Base-by-base conservation (phyloP, 2,797 vertebrate genomes). In the Rhinella marina region DNA sequence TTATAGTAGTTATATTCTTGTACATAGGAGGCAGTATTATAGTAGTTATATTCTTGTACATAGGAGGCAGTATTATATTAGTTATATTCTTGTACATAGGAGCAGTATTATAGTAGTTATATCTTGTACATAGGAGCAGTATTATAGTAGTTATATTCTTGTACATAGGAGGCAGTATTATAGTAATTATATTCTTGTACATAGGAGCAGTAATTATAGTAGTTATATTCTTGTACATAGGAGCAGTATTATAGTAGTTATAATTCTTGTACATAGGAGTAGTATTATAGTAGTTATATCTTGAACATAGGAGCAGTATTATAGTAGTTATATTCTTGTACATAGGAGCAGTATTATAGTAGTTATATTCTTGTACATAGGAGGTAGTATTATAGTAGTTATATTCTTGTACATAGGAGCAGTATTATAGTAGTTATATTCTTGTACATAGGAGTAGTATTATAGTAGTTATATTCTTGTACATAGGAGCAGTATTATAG, bases 61-160 rank as follows among this genome's bases (percentile, higher is more conserved):
- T 73, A 48, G 32, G 70, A 23, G 62, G 29, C 29, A 73, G 70
- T 73, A 73, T 21, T 73, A 73, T 73, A 48, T 32, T 73, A 73
- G 70, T 48, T 73, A 73, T 73, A 73, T 48, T 73, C 29, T 73
- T 73, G 70, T 73, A 73, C 25, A 73, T 73, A 73, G 70, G 70
- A 12, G 70, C 32, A 73, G 70, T 73, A 73, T 73, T 73, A 73
- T 73, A 73, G 70, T 41, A 73, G 70, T 73, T 73, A 73, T 73
- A 73, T 73, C 70, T 21, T 73, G 70, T 73, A 73, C 17, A 73
- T 73, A 73, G 70, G 70, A 11, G 68, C 27, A 68, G 66, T 29
- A 68, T 68, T 68, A 68, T 68, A 27, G 25, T 29, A 68, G 66
- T 68, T 68, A 68, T 29, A 68, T 68, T 68, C 25, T 68, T 68